These are phyloP conservation scores for Plecotus auritus DNA, from an alignment of 2,113 vertebrate species.

Conservation along the genomic window DNA sequence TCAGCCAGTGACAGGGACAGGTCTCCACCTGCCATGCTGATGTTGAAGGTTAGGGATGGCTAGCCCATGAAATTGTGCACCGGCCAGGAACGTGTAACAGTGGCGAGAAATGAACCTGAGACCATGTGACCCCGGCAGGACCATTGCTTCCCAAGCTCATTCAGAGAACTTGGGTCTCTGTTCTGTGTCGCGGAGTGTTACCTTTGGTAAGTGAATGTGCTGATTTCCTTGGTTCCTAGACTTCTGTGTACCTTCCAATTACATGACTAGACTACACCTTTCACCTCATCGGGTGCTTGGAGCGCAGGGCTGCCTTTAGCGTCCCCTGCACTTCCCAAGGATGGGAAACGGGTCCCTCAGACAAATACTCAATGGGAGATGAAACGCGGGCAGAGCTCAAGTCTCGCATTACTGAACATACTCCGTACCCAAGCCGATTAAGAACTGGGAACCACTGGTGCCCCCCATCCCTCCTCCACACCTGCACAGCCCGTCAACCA, in stretches of 20 bases:
- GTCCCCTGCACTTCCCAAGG: background rate
- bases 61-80: background rate
- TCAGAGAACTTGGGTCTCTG: background rate
- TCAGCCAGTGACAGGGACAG: background rate
- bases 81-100: background rate
- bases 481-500: background rate
- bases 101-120: background rate
- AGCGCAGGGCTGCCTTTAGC: background rate
- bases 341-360: background rate
- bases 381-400: background rate
- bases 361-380: background rate
- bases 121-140: background rate
- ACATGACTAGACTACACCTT: background rate
- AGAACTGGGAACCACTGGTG: background rate
- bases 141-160: background rate
- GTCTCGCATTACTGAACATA: background rate
- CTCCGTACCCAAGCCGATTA: fast-evolving
- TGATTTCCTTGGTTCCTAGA: background rate
- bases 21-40: background rate
- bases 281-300: background rate
- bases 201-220: background rate
- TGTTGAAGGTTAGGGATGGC: background rate
- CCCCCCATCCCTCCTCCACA: background rate
- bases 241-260: background rate
- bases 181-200: background rate